Evolutionary conservation across 2,113 vertebrate genomes (phyloP).

Genomic region (Anarhynchus alexandrinus): DNA sequence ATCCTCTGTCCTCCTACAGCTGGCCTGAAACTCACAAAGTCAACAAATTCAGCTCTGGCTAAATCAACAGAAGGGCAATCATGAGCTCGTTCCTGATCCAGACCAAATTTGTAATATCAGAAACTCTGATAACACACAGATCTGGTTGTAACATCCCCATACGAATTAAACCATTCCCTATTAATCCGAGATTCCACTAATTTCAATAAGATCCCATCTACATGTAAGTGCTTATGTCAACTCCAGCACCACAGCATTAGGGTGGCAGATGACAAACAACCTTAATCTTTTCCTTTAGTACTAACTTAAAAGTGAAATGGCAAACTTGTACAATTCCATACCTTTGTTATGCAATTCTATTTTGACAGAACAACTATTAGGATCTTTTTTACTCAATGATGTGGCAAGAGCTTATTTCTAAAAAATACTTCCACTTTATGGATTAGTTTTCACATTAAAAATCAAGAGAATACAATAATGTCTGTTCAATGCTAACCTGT

Average conservation of each 20-base stretch:
- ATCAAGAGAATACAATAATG: background rate
- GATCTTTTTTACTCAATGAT: background rate
- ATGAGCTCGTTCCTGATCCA: too few relatives aligned
- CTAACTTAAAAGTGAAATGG: background rate
- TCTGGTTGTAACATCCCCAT: background rate
- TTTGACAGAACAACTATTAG: background rate
- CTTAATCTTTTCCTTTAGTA: background rate
- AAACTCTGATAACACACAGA: background rate
- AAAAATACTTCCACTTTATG: background rate
- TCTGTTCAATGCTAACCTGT: background rate
- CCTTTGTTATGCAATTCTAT: background rate
- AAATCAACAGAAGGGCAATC: too few relatives aligned
- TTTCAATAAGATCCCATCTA: background rate
- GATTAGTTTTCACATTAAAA: background rate
- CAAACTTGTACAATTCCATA: background rate
- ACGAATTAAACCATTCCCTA: background rate
- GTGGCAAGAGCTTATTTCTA: background rate
- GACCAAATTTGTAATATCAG: too few relatives aligned
- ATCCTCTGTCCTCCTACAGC: too few relatives aligned
- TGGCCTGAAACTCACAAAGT: too few relatives aligned
- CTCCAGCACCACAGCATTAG: background rate
- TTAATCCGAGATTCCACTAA: background rate
- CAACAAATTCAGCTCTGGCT: too few relatives aligned
- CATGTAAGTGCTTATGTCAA: background rate
- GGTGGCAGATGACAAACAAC: background rate